Evolutionary conservation across 2,113 vertebrate genomes (phyloP).

Genomic region (Rhinopithecus roxellana): DNA sequence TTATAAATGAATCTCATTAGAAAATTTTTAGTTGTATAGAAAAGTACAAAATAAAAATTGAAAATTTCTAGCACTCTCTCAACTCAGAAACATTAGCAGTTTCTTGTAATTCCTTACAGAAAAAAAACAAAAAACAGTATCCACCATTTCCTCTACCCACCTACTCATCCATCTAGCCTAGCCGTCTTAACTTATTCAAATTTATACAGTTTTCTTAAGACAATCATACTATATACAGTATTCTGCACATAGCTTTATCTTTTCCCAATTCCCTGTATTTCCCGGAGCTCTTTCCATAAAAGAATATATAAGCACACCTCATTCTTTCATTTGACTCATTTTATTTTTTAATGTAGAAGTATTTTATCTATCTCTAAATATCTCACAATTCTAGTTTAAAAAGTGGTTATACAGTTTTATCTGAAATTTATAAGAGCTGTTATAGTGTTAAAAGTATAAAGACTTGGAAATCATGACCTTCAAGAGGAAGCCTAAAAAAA

Average conservation of each 20-base stretch:
- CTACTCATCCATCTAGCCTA: not conserved
- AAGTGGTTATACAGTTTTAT: not conserved
- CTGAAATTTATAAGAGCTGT: not conserved
- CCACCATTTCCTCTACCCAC: not conserved
- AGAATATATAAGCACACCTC: not conserved
- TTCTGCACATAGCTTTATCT: not conserved
- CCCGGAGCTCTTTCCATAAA: not conserved
- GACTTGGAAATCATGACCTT: not conserved
- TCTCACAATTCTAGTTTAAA: constrained; percentile 23
- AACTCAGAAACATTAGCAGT: not conserved
- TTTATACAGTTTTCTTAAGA: not conserved
- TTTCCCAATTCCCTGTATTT: not conserved
- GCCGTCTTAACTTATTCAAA: not conserved
- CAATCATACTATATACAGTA: not conserved
- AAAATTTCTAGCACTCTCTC: not conserved
- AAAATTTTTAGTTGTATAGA: not conserved
- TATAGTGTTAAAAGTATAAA: not conserved
- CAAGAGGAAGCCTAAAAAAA: constrained; percentile 28
- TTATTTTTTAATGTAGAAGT: constrained; percentile 6
- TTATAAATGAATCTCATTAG: not conserved
- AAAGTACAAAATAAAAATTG: constrained; percentile 24
- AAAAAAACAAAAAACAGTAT: not conserved
- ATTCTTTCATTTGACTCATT: constrained; percentile 24
- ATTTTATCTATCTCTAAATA: not conserved
- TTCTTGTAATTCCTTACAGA: not conserved